phyloP scores from a whole-genome alignment of 2,888 invertebrate species.

The Chalcis sispes region DNA sequence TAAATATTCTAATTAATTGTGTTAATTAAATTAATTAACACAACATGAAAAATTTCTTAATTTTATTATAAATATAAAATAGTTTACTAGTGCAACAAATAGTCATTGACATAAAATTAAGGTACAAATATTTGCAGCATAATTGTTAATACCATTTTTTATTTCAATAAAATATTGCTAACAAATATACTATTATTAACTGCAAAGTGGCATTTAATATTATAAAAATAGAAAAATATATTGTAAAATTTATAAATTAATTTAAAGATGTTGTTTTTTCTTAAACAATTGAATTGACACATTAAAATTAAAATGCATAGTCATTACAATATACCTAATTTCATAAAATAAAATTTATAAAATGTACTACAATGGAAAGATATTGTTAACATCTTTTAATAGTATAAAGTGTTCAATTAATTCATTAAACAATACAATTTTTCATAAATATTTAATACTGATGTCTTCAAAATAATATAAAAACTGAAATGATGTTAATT shows the following conservation, averaged over 20 bases:
- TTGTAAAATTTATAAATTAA: conserved; percentile 7
- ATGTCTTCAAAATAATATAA: conserved; percentile 16
- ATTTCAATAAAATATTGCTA: neutral
- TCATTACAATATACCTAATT: neutral
- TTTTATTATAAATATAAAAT: conserved; percentile 39
- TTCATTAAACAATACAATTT: conserved; percentile 32
- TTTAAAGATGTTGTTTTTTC: conserved; percentile 14
- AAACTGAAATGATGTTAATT: conserved; percentile 13
- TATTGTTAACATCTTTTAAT: conserved; percentile 15
- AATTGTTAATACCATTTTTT: neutral
- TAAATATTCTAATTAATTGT: too few species aligned
- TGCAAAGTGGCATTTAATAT: neutral
- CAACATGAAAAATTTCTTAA: too few species aligned
- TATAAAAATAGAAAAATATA: conserved; percentile 31
- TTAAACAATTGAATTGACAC: too few species aligned
- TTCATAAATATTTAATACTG: conserved; percentile 55
- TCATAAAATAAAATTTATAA: conserved; percentile 8
- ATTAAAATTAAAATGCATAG: neutral
- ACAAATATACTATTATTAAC: neutral
- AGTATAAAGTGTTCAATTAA: neutral
- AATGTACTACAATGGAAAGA: conserved; percentile 8
- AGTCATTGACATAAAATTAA: neutral
- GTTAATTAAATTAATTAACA: too few species aligned
- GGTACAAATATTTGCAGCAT: neutral
- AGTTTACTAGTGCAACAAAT: conserved; percentile 10